Base-by-base conservation (phyloP, 1,140 invertebrate species). In the Epicauta chinensis region DNA sequence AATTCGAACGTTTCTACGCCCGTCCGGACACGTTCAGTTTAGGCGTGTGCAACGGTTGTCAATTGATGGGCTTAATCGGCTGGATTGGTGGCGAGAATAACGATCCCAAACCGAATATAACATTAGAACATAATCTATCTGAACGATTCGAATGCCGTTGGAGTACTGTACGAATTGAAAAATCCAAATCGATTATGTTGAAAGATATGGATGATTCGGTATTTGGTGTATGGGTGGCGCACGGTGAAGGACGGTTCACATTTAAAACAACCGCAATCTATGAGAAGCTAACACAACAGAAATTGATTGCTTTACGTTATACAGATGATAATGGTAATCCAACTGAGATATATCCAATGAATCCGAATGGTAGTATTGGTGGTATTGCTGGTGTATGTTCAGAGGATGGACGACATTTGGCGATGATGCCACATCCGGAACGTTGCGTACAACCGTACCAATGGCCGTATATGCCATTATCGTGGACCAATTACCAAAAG, bases 351-450 rank as follows among this genome's bases (percentile, higher is more conserved):
- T 97, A 97, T 74, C 94, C 93, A 0, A 79, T 92, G 73, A 97
- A 97, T 77, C 94, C 93, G 1, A 98, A 97, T 74, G 94, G 94
- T 42, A 91, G 87, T 68, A 47, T 73, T 77, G 82, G 77, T 45
- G 90, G 90, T 14, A 80, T 97, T 45, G 94, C 94, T 36, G 93
- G 86, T 12, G 71, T 98, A 39, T 92, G 89, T 62, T 97, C 93
- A 0, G 50, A 62, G 3, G 84, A 97, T 75, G 96, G 95, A 0
- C 81, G 94, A 16, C 94, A 98, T 74, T 75, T 98, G 51, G 95
- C 93, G 0, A 84, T 98, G 77, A 98, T 99, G 96, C 96, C 96
- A 10, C 96, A 99, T 77, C 95, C 96, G 0, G 96, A 99, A 73
- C 78, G 96, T 37, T 91, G 88, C 55, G 81, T 84, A 15, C 71